phyloP scores from a whole-genome alignment of 2,113 vertebrate genomes.

The Crotophaga sulcirostris region DNA sequence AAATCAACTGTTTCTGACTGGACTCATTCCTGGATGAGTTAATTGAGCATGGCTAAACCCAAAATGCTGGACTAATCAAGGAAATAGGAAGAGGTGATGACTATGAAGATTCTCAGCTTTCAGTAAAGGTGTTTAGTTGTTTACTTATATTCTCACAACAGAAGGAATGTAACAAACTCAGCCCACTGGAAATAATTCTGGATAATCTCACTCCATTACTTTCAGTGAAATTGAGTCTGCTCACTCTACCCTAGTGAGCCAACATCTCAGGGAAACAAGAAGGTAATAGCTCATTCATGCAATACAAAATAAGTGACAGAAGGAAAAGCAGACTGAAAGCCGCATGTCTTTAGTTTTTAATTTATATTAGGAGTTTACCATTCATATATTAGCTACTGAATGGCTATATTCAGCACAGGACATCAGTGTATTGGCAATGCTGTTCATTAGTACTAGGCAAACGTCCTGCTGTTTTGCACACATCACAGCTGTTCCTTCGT shows the following conservation, averaged over 20 bases:
- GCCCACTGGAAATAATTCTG: conserved; percentile 80
- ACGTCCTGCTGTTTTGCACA: not conserved
- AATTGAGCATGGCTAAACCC: conserved; percentile 81
- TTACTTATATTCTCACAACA: conserved; percentile 79
- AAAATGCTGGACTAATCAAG: conserved; percentile 75
- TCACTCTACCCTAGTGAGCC: conserved; percentile 71
- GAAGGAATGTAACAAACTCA: conserved; percentile 74
- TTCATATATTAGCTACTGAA: conserved; percentile 39
- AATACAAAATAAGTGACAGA: conserved; percentile 69
- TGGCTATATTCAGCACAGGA: not conserved
- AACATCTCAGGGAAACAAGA: conserved; percentile 62
- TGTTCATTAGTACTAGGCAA: conserved; percentile 17
- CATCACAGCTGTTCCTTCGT: conserved; percentile 15
- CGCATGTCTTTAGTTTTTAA: conserved; percentile 67
- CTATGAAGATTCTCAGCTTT: conserved; percentile 67
- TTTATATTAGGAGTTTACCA: conserved; percentile 43
- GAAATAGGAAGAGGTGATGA: conserved; percentile 63
- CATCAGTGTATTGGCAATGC: not conserved
- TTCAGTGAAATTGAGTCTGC: conserved; percentile 76
- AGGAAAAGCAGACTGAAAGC: conserved; percentile 65
- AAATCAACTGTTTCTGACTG: conserved; percentile 78
- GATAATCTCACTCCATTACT: conserved; percentile 83
- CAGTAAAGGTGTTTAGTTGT: conserved; percentile 73
- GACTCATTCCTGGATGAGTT: conserved; percentile 77
- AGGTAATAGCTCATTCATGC: conserved; percentile 69